These are phyloP conservation scores for Incurvaria masculella DNA, from an alignment of 2,888 invertebrate species.

Conservation along the genomic window DNA sequence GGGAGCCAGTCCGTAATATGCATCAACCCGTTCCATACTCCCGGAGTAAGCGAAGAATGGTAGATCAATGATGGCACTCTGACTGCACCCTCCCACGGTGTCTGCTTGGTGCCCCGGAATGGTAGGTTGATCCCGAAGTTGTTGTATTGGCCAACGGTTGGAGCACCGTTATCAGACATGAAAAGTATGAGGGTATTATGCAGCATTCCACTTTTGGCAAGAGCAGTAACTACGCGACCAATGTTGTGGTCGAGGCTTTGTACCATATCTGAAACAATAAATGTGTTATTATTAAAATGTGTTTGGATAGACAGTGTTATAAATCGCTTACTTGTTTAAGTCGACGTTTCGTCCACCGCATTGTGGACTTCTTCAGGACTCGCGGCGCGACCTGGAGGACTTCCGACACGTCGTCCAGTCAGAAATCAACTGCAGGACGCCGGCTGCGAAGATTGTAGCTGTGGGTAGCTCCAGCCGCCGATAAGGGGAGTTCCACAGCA, in stretches of 20 bases:
- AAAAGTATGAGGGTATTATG: slow-evolving; percentile 84
- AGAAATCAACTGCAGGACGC: too few relatives aligned
- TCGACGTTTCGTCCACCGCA: too few relatives aligned
- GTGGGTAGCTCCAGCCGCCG: too few relatives aligned
- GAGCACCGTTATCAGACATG: slow-evolving; percentile 87
- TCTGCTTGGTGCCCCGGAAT: slow-evolving; percentile 75
- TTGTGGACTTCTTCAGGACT: too few relatives aligned
- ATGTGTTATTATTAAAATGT: too few relatives aligned
- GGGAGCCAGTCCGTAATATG: slow-evolving; percentile 85
- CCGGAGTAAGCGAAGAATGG: slow-evolving; percentile 57
- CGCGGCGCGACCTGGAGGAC: too few relatives aligned
- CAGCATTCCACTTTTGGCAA: slow-evolving; percentile 65
- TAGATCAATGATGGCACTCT: slow-evolving; percentile 74
- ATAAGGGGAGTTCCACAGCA: too few relatives aligned
- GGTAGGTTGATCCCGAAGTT: slow-evolving; percentile 80
- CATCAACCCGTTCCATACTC: slow-evolving; percentile 60
- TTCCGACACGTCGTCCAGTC: too few relatives aligned
- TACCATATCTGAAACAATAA: slow-evolving; percentile 60
- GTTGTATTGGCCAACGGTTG: slow-evolving; percentile 67
- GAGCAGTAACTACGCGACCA: slow-evolving; percentile 67
- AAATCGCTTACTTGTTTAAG: too few relatives aligned
- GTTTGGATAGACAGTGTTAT: too few relatives aligned
- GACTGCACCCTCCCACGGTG: slow-evolving; percentile 83
- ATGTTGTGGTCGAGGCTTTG: slow-evolving; percentile 78
- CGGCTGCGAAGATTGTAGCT: too few relatives aligned